These are phyloP conservation scores for Nothobranchius kuhntae DNA, from an alignment of 2,113 vertebrate genomes.

Conservation along the genomic window DNA sequence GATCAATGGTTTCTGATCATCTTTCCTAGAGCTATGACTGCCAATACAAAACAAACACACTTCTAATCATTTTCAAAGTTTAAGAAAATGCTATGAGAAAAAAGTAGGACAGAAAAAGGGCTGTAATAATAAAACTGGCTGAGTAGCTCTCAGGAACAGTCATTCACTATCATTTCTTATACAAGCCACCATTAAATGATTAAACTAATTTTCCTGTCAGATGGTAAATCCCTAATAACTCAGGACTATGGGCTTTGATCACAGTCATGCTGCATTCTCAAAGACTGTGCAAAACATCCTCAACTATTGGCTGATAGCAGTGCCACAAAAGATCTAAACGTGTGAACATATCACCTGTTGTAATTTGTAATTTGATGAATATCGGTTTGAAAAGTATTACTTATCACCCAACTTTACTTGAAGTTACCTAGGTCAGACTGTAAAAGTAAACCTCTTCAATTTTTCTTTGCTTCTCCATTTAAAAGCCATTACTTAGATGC, in stretches of 20 bases:
- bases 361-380: no score
- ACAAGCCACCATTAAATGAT: not conserved
- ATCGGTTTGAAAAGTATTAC: no score
- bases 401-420: no score
- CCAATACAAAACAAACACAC: conserved; percentile 1
- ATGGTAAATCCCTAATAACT: conserved; percentile 8
- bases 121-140: conserved; percentile 1
- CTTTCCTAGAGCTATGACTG: conserved; percentile 20
- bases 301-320: no score
- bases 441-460: no score
- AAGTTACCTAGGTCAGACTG: no score
- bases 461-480: no score
- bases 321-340: no score
- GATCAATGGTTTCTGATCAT: conserved; percentile 21
- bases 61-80: not conserved
- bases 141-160: conserved; percentile 5
- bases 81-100: not conserved
- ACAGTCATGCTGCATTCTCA: not conserved
- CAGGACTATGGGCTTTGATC: conserved; percentile 22
- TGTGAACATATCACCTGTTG: no score
- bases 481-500: no score
- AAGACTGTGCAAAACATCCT: not conserved
- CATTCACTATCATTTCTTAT: not conserved
- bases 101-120: not conserved
- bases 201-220: conserved; percentile 4